Conservation (phyloP, 2,113 vertebrate genomes). For the Notiomystis cincta region DNA sequence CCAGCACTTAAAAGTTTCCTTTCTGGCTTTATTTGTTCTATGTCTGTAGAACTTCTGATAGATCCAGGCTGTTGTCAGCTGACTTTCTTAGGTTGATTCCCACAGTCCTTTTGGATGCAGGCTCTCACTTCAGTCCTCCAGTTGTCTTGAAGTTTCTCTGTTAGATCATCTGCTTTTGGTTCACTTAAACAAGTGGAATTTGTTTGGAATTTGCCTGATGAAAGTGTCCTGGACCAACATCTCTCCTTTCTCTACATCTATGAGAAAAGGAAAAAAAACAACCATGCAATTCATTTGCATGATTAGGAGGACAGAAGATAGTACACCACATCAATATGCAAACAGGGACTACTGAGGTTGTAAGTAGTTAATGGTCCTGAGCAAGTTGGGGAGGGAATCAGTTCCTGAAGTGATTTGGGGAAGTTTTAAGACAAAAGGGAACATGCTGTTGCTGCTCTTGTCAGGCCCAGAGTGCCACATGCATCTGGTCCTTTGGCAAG, state of each 20-base stretch:
- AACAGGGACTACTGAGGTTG: background rate
- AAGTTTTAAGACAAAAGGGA: background rate
- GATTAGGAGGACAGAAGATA: background rate
- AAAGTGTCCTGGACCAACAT: background rate
- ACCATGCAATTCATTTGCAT: background rate
- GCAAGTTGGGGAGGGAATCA: rapidly evolving
- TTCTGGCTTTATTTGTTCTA: too few relatives aligned
- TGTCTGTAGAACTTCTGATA: background rate
- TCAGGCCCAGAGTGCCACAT: background rate
- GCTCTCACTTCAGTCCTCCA: background rate
- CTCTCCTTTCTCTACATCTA: background rate
- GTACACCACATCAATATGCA: background rate
- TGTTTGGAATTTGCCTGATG: background rate
- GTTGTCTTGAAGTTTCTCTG: background rate
- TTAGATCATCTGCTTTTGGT: background rate
- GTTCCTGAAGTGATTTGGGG: background rate
- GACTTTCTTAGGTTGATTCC: background rate
- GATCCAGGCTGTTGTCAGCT: background rate
- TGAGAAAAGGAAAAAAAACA: background rate
- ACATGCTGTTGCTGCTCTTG: background rate
- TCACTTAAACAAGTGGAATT: background rate
- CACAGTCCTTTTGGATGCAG: background rate
- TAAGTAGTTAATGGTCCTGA: background rate
- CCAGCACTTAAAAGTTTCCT: background rate
- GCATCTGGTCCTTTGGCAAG: background rate